Conservation (phyloP, 2,113 vertebrate species). For the Chionis minor region DNA sequence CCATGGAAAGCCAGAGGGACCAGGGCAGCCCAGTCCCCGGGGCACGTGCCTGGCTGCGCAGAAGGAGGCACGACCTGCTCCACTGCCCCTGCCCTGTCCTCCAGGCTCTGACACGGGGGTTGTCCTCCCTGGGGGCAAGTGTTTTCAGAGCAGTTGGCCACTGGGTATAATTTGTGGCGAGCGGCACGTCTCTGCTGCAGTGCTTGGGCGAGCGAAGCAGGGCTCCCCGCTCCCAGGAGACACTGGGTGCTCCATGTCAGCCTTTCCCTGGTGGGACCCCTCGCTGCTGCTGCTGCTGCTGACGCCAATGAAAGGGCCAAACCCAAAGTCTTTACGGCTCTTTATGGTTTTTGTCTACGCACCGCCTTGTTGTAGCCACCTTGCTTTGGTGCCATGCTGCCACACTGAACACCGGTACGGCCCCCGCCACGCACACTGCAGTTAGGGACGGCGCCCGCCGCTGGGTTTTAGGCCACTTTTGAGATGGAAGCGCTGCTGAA, state of each 20-base stretch:
- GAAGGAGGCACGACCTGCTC: background rate
- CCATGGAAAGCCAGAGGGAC: background rate
- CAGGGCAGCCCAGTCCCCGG: background rate
- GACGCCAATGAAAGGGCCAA: background rate
- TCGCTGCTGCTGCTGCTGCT: background rate
- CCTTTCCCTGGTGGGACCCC: too few species aligned
- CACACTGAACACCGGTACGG: too few species aligned
- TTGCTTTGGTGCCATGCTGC: background rate
- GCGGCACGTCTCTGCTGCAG: background rate
- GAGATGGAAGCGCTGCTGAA: background rate
- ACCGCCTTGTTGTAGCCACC: background rate
- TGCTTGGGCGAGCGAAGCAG: background rate
- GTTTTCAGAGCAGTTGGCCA: background rate
- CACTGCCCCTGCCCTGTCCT: background rate
- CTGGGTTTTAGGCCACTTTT: background rate
- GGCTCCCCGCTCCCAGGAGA: background rate
- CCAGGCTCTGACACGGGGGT: background rate
- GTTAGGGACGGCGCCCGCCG: rapidly evolving
- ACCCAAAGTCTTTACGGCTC: too few species aligned
- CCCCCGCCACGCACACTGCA: background rate
- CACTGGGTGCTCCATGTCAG: rapidly evolving
- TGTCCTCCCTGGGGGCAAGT: background rate
- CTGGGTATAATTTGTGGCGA: background rate
- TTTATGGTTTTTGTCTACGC: too few species aligned
- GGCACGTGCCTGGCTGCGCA: too few species aligned